These are phyloP conservation scores for Rotaria magnacalcarata DNA, from an alignment of 2,888 invertebrate genomes.

Conservation along the genomic window DNA sequence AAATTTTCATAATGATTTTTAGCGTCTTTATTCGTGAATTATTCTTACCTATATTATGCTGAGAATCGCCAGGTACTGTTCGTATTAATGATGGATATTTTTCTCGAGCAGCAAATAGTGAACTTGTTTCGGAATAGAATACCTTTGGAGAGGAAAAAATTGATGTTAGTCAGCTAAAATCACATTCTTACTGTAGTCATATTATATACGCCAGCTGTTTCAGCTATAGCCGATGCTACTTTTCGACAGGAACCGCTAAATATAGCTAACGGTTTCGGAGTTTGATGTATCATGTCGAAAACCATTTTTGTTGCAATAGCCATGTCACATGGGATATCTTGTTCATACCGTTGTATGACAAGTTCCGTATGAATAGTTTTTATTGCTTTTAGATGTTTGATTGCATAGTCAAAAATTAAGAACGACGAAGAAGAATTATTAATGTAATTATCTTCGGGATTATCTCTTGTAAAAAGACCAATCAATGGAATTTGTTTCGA, in stretches of 20 bases:
- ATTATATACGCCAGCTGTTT: slow-evolving; percentile 93
- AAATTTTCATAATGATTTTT: background rate
- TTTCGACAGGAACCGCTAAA: slow-evolving; percentile 93
- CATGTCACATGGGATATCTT: slow-evolving; percentile 55
- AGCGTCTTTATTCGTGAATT: background rate
- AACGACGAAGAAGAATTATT: background rate
- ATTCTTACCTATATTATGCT: slow-evolving; percentile 55
- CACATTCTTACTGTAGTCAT: slow-evolving; percentile 73
- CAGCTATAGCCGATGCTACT: slow-evolving; percentile 92
- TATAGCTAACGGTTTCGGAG: slow-evolving; percentile 75
- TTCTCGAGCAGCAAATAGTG: slow-evolving; percentile 71
- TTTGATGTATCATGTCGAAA: slow-evolving; percentile 56
- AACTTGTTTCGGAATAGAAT: slow-evolving; percentile 93
- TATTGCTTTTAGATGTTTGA: background rate
- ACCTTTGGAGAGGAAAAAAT: slow-evolving; percentile 63
- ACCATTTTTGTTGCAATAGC: slow-evolving; percentile 56
- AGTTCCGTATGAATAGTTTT: background rate
- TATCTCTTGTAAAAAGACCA: background rate
- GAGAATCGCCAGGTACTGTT: slow-evolving; percentile 90
- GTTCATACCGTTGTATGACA: background rate
- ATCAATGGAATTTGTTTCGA: slow-evolving; percentile 17
- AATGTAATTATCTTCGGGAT: background rate
- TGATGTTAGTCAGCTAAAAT: background rate
- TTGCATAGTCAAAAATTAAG: slow-evolving; percentile 11
- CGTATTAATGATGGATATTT: slow-evolving; percentile 88